Evolutionary conservation across 1,140 invertebrate species (phyloP), one percentile per base, ranked within the genome.

Genomic region (Ptiloglossa arizonensis): DNA sequence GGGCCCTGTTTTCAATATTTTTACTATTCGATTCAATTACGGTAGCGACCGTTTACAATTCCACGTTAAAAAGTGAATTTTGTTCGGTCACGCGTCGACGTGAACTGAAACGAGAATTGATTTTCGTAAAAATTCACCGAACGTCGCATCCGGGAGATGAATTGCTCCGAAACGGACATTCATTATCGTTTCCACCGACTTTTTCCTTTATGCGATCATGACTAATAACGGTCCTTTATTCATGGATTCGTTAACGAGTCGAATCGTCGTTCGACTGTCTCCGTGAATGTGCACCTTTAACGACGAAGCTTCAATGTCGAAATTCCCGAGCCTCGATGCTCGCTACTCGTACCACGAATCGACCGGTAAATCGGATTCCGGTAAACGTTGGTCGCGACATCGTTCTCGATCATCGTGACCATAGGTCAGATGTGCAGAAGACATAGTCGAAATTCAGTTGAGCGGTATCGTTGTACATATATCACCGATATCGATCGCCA

Each of bases 311-410:
- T 35, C 17, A 4, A 1, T 1, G 2, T 27, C n/a, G 48, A 54
- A 54, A 63, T 52, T 63, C 22, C 8, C 15, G 5, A 17, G 1
- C 8, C 9, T 6, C 35, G 13, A 5, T 11, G 22, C 1, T 44
- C n/a, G 48, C 8, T 32, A n/a, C 35, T 41, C 5, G 41, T 38
- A 22, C 11, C 41, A 50, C 41, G 32, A 62, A n/a, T 35, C n/a
- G n/a, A n/a, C n/a, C n/a, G n/a, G n/a, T n/a, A n/a, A 50, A 29
- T 41, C 22, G 73, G n/a, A 69, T 69, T 76, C 66, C 50, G 32
- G 41, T 22, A 54, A 69, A 69, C 38, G 38, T 68, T 57, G 24
- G 56, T 38, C n/a, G 11, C 15, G 22, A 29, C 73, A 59, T 59
- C 27, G 52, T 27, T 59, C 41, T 48, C 64, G 44, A n/a, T n/a